Evolutionary conservation across 2,797 vertebrate genomes (phyloP).

Genomic region (Schizopygopsis pylzovi): DNA sequence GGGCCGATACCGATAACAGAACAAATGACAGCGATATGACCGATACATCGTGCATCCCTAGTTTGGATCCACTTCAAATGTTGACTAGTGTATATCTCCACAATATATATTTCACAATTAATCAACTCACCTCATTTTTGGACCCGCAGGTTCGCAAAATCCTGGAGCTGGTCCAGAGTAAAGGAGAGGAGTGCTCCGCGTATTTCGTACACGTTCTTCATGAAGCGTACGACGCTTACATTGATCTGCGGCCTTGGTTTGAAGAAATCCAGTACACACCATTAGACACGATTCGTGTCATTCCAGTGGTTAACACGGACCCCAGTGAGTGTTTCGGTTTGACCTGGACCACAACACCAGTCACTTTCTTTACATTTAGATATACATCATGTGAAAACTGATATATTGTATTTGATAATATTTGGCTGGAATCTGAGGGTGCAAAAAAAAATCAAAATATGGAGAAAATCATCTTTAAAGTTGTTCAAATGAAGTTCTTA

Average conservation of each 20-base stretch:
- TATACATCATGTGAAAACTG: no score
- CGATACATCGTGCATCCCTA: no score
- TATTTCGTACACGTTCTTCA: constrained; percentile 86
- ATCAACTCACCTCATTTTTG: background rate
- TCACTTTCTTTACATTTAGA: no score
- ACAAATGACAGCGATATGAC: no score
- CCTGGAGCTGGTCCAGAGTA: constrained; percentile 91
- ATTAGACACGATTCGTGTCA: constrained; percentile 71
- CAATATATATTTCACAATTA: background rate
- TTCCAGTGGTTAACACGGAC: constrained; percentile 88
- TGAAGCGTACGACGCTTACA: constrained; percentile 85
- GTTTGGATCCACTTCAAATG: no score
- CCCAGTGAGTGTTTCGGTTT: constrained; percentile 79
- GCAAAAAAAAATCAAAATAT: no score
- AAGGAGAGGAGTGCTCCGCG: constrained; percentile 90
- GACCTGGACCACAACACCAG: no score
- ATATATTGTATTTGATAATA: no score
- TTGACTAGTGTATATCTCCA: background rate
- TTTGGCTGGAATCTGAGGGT: background rate
- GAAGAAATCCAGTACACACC: constrained; percentile 81
- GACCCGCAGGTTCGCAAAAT: constrained; percentile 87
- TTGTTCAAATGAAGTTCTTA: no score
- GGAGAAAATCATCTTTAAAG: no score
- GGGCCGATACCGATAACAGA: no score
- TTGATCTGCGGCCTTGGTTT: constrained; percentile 90